phyloP scores from a whole-genome alignment of 1,140 invertebrate genomes.

The Vanessa tameamea region DNA sequence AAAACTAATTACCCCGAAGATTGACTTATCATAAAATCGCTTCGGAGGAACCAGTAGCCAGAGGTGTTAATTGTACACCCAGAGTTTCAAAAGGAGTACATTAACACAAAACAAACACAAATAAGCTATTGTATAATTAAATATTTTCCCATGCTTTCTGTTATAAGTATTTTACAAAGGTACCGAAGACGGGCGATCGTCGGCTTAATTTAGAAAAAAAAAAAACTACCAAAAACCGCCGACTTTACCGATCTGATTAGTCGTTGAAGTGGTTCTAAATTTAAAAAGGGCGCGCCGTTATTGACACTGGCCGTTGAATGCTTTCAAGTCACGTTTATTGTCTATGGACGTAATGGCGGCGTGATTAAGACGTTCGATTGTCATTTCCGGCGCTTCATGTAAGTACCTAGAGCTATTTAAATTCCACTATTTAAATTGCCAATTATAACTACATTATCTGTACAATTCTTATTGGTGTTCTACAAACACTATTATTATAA shows the following conservation, averaged over 20 bases:
- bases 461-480: too few relatives aligned
- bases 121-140: slow-evolving; percentile 79
- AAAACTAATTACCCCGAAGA: slow-evolving; percentile 56
- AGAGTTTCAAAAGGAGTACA: slow-evolving; percentile 73
- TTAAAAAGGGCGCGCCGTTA: slow-evolving; percentile 66
- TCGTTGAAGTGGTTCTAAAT: slow-evolving; percentile 74
- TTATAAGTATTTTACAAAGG: slow-evolving; percentile 59
- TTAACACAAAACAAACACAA: slow-evolving; percentile 79
- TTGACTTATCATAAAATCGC: slow-evolving; percentile 68
- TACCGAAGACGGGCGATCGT: slow-evolving; percentile 51
- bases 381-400: slow-evolving; percentile 43
- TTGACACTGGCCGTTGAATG: slow-evolving; percentile 68
- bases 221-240: slow-evolving; percentile 57
- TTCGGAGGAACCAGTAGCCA: slow-evolving; percentile 52
- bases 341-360: slow-evolving; percentile 64
- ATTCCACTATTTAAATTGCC: too few relatives aligned
- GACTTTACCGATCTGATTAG: slow-evolving; percentile 78
- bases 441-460: too few relatives aligned
- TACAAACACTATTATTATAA: too few relatives aligned
- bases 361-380: slow-evolving; percentile 65
- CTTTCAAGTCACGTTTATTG: slow-evolving; percentile 64
- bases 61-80: slow-evolving; percentile 73
- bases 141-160: slow-evolving; percentile 74
- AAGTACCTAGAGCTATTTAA: background rate
- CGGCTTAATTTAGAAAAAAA: slow-evolving; percentile 56